Evolutionary conservation across 2,113 vertebrate genomes (phyloP), one percentile per base, ranked within the genome.

Genomic region (Tragelaphus scriptus): DNA sequence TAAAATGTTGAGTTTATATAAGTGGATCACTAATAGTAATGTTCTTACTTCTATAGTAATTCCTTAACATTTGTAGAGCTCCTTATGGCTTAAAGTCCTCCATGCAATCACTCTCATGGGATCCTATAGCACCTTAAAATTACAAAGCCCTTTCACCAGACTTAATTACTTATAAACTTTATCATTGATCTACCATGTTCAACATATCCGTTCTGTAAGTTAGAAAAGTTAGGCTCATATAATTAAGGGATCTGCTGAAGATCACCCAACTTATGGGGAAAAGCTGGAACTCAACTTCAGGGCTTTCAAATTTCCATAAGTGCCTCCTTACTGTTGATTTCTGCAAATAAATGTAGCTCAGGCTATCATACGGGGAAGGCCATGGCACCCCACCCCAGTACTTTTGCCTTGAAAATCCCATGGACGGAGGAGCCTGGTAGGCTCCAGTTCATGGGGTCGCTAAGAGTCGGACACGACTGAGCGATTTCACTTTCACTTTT

Each of bases 31-130:
- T 56, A 97, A 90, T 28, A 94, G 58, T 36, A 85, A 7, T 2
- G 19, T 36, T 63, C 77, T 88, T 97, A 25, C 47, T 88, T 94
- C 56, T 86, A 1, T 3, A 44, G 44, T 81, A 94, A 53, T 68
- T 11, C 17, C 36, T 58, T 81, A 85, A 44, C 26, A 71, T 87
- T 90, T 90, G 49, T 32, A 95, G 84, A 94, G 55, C 16, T 68
- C 68, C 65, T 90, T 65, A 88, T 11, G 47, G 10, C n/a, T 97
- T 88, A 93, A 96, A 93, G 84, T 68, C 61, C 28, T 94, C 32
- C 51, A 36, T 17, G 26, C 9, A 65, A 68, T 77, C 51, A 59
- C 3, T 40, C 32, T 88, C 15, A 30, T 8, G 25, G 63, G 49
- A 91, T 36, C 28, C 68, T 40, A 40, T 0, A 80, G 28, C 14